Evolutionary conservation across 1,140 invertebrate species (phyloP).

Genomic region (Arion vulgaris): DNA sequence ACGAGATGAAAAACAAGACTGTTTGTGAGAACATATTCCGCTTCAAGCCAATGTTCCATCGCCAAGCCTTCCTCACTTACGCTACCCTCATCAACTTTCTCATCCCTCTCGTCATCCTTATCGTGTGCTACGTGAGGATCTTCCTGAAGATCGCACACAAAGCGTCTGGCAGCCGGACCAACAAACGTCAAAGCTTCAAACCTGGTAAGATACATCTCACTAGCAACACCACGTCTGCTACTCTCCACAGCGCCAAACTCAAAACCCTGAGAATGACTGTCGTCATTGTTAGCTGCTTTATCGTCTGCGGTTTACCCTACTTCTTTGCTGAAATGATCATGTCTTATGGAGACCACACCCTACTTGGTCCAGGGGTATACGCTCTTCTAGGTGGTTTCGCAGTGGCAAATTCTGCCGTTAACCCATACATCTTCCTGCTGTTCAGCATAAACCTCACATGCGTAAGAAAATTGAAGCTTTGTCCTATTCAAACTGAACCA

Average conservation of each 20-base stretch:
- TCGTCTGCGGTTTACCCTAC: slow-evolving; percentile 69
- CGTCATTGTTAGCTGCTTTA: slow-evolving; percentile 70
- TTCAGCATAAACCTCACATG: slow-evolving; percentile 62
- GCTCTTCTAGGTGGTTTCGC: slow-evolving; percentile 64
- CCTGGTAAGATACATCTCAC: slow-evolving; percentile 63
- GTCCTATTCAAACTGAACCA: slow-evolving; percentile 41
- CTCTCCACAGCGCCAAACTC: slow-evolving; percentile 70
- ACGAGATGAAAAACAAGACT: slow-evolving; percentile 41
- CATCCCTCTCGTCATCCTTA: slow-evolving; percentile 64
- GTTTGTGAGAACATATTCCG: slow-evolving; percentile 67
- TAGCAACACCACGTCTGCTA: slow-evolving; percentile 61
- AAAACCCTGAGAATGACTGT: slow-evolving; percentile 73
- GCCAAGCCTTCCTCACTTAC: slow-evolving; percentile 68
- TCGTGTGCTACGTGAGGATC: slow-evolving; percentile 67
- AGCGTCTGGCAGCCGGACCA: slow-evolving; percentile 52
- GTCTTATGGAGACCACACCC: slow-evolving; percentile 63
- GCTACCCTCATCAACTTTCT: slow-evolving; percentile 63
- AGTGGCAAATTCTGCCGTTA: slow-evolving; percentile 68
- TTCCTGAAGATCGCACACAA: slow-evolving; percentile 68
- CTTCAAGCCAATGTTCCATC: slow-evolving; percentile 51
- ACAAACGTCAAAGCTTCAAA: slow-evolving; percentile 48
- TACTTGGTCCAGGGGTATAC: slow-evolving; percentile 51
- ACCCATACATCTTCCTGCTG: slow-evolving; percentile 69
- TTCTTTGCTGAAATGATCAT: slow-evolving; percentile 71
- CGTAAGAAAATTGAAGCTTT: slow-evolving; percentile 46